phyloP scores from a whole-genome alignment of 2,888 invertebrate genomes.

The Nezara viridula region DNA sequence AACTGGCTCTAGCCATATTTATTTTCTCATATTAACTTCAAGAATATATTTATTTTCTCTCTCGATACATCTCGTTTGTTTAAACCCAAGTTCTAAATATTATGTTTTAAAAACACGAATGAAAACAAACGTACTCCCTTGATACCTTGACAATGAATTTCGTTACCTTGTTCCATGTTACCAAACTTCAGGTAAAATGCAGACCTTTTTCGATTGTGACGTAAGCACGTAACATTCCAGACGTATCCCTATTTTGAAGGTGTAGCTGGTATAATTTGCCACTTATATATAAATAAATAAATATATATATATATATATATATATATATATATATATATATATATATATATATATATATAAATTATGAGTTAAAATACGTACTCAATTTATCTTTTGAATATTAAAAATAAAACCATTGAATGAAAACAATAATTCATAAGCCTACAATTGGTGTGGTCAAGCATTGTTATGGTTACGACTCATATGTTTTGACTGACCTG shows the following conservation, averaged over 20 bases:
- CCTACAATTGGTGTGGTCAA: not conserved
- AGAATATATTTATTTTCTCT: too few species aligned
- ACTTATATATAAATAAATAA: not conserved
- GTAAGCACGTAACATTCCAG: constrained; percentile 13
- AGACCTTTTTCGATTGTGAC: not conserved
- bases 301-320: too few species aligned
- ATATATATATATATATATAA: too few species aligned
- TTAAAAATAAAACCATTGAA: not conserved
- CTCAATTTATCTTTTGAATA: too few species aligned
- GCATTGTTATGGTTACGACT: not conserved
- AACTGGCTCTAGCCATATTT: too few species aligned
- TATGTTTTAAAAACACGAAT: not conserved
- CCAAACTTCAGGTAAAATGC: not conserved
- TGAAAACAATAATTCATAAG: not conserved
- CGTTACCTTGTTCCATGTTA: not conserved
- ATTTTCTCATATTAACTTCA: too few species aligned
- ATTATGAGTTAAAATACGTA: too few species aligned
- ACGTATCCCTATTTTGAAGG: not conserved
- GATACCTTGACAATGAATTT: not conserved
- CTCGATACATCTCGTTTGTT: too few species aligned
- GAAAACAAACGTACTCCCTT: not conserved
- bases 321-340: too few species aligned
- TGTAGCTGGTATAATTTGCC: not conserved
- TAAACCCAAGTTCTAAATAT: too few species aligned
- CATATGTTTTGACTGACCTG: not conserved